Conservation (phyloP, 2,113 vertebrate genomes). For the Perccottus glenii region DNA sequence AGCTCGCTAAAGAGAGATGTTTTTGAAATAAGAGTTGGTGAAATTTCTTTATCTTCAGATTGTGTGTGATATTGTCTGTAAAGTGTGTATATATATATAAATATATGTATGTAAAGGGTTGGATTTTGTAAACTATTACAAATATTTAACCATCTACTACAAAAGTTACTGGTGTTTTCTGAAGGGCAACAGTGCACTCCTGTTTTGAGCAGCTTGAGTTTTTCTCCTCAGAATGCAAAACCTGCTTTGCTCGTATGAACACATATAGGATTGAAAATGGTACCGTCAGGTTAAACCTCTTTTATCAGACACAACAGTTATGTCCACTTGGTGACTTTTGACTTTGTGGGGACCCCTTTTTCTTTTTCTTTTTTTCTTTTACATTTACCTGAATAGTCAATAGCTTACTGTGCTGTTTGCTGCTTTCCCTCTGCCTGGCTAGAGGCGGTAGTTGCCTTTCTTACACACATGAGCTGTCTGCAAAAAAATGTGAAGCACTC, state of each 20-base stretch:
- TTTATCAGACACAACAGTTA: constrained; percentile 9
- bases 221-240: constrained; percentile 31
- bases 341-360: neutral
- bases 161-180: constrained; percentile 12
- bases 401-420: constrained; percentile 54
- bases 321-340: constrained; percentile 30
- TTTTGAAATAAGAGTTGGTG: constrained; percentile 15
- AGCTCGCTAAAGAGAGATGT: constrained; percentile 16
- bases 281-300: constrained; percentile 26
- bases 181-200: constrained; percentile 9
- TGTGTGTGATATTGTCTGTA: constrained; percentile 48
- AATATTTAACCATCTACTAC: constrained; percentile 18
- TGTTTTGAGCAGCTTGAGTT: constrained; percentile 12
- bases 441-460: constrained; percentile 67
- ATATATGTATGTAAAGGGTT: constrained; percentile 16
- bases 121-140: constrained; percentile 18
- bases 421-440: constrained; percentile 60
- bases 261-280: constrained; percentile 14
- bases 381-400: constrained; percentile 38
- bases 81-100: constrained; percentile 57
- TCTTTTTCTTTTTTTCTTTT: constrained; percentile 5
- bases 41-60: constrained; percentile 41
- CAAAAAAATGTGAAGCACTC: constrained; percentile 61
- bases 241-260: constrained; percentile 20
- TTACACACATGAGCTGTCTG: constrained; percentile 58